Percentiles rank a stretch among this genome's conserved stretches.
Evolutionary conservation across 2,797 vertebrate genomes (phyloP).

Genomic region (Scleropages formosus): DNA sequence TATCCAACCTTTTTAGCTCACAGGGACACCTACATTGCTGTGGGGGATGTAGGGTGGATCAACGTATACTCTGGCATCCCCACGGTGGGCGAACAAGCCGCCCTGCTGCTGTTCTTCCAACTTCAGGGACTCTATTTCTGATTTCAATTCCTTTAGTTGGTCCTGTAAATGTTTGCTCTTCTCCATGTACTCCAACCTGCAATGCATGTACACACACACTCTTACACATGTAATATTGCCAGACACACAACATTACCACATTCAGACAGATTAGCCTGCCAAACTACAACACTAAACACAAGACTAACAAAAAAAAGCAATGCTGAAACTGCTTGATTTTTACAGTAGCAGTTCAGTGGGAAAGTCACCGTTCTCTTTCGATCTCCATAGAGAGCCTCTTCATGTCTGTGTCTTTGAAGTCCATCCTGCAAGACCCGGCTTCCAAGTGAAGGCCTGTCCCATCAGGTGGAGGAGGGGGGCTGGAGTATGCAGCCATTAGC

Average conservation of each 20-base stretch:
- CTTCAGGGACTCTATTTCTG: slow-evolving; percentile 86
- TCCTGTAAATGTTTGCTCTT: slow-evolving; percentile 90
- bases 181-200: slow-evolving; percentile 87
- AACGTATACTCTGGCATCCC: slow-evolving; percentile 62
- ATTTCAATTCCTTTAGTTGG: slow-evolving; percentile 86
- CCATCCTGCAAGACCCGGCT: slow-evolving; percentile 66
- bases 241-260: too few relatives aligned
- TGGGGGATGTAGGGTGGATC: slow-evolving; percentile 74
- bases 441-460: slow-evolving; percentile 65
- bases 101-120: slow-evolving; percentile 79
- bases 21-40: slow-evolving; percentile 67
- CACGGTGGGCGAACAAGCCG: slow-evolving; percentile 45
- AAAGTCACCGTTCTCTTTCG: slow-evolving; percentile 79
- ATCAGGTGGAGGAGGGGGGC: slow-evolving; percentile 64
- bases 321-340: background rate
- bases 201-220: background rate
- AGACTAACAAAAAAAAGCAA: background rate
- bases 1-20: background rate
- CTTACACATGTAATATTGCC: background rate
- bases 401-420: slow-evolving; percentile 88
- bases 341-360: background rate
- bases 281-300: background rate
- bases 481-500: slow-evolving; percentile 72
- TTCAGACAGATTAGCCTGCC: background rate
- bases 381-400: slow-evolving; percentile 92